Evolutionary conservation across 2,113 vertebrate species (phyloP), one percentile per base, ranked within the genome.

Genomic region (Ptilorrhoa leucosticta): DNA sequence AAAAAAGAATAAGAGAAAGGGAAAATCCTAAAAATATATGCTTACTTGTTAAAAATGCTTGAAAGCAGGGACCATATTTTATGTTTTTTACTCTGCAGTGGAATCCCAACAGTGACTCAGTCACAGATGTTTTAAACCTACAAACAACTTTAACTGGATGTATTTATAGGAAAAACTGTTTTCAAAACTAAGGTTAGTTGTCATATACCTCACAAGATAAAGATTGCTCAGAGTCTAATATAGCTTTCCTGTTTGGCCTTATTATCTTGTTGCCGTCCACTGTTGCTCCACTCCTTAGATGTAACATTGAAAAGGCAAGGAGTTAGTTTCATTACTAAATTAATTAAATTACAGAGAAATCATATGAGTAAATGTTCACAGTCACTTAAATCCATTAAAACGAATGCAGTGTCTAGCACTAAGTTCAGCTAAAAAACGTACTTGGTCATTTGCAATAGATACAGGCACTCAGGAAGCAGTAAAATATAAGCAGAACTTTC

Each of bases 331-430:
- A 63, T 91, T 96, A 94, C 56, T 83, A 95, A 94, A 80, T 89
- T 69, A 89, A 78, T 47, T 86, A 48, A 64, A 88, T 95, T 27
- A 92, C 53, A 96, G 80, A 83, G 90, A 93, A 93, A 93, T 50
- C 65, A 24, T 92, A 54, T 6, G 7, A 83, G 24, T 82, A 78
- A 95, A 83, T 94, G 30, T 94, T 73, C 53, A 82, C 31, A 87
- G 83, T 92, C 54, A 94, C 48, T 93, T 72, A 73, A 87, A 95
- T 28, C 72, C 44, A 83, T 83, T 73, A 81, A 28, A 93, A 73
- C 28, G 3, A 44, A 47, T 81, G 39, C 44, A 90, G 50, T 35
- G 33, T 50, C 75, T 89, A 65, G 39, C 40, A 95, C n/a, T 92
- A 95, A 92, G 91, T 95, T 89, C 88, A 92, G 39, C 58, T 90